These are phyloP conservation scores for Heteractis magnifica DNA, from an alignment of 92 coral and sea anemone genomes.

Conservation along the genomic window DNA sequence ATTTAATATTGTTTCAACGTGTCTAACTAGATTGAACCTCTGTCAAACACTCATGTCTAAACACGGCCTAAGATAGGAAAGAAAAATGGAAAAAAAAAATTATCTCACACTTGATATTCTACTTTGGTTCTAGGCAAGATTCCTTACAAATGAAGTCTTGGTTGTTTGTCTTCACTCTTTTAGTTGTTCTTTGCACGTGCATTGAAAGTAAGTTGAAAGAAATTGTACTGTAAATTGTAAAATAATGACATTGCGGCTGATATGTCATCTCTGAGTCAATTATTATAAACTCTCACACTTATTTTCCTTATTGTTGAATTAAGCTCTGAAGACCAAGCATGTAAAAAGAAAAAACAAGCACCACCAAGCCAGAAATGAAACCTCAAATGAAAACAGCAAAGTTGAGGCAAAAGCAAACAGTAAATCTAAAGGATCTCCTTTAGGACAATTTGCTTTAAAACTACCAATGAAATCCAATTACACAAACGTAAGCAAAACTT, in stretches of 20 bases:
- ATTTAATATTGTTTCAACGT: too few species aligned
- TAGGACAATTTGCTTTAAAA: conserved; percentile 21
- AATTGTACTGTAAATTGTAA: background rate
- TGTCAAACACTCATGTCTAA: too few species aligned
- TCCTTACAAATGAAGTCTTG: conserved; percentile 30
- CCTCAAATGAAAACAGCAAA: background rate
- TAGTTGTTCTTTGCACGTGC: conserved; percentile 3
- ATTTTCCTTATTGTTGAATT: background rate
- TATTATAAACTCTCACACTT: background rate
- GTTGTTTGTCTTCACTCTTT: conserved; percentile 2
- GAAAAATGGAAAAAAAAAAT: background rate
- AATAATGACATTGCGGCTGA: background rate
- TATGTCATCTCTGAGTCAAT: background rate
- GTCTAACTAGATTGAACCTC: too few species aligned
- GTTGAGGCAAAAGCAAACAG: background rate
- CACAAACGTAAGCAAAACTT: background rate
- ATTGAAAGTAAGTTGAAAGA: conserved; percentile 8
- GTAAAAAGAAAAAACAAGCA: conserved; percentile 13
- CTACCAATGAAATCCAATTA: conserved; percentile 15
- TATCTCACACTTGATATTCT: background rate
- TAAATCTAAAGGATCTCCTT: conserved; percentile 1
- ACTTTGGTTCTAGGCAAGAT: background rate
- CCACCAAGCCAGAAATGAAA: background rate
- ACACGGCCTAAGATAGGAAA: too few species aligned
- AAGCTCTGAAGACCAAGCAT: conserved; percentile 9